Base-by-base conservation (phyloP, 2,113 vertebrate species). In the Ammospiza caudacuta region DNA sequence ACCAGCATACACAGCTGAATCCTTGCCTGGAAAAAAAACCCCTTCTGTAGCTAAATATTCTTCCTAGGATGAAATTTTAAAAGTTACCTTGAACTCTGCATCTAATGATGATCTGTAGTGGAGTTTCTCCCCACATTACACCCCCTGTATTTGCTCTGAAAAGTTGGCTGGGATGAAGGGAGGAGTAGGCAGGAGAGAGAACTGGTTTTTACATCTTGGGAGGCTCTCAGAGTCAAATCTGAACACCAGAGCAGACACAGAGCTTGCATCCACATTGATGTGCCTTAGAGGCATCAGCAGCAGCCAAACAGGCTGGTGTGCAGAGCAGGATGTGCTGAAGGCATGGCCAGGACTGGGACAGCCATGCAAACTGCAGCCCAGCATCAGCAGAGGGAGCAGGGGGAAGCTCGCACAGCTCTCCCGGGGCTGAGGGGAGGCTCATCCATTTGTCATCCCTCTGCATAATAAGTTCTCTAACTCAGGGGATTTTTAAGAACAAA, bases 401-500 rank as follows among this genome's bases (percentile, higher is more conserved):
- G 31, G 18, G 43, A 70, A 64, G 58, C 85, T 37, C 1, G 0
- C 22, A 47, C 25, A 61, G 85, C 44, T 84, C 77, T 92, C 35
- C 2, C 72, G 61, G 68, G 31, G 68, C 82, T 77, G 20, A 44
- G 54, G 52, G 73, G 55, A 92, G 31, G n/a, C 57, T 80, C 76
- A 33, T 16, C 61, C 37, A 20, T 75, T 94, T 81, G 72, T 70
- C 72, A 92, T 37, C 64, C 24, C 41, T 61, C 76, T 72, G 64
- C 54, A 68, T 64, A 96, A 29, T 22, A 83, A 95, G 25, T 78
- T 90, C 88, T 57, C 57, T 64, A 92, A 73, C 47, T 52, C 47
- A 54, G 39, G 80, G 70, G 67, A 58, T 51, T 95, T 93, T 95
- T 44, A 78, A 89, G 44, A 92, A 88, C 64, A 91, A 91, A 43